phyloP scores from a whole-genome alignment of 2,113 vertebrate genomes.

The Chamaea fasciata region DNA sequence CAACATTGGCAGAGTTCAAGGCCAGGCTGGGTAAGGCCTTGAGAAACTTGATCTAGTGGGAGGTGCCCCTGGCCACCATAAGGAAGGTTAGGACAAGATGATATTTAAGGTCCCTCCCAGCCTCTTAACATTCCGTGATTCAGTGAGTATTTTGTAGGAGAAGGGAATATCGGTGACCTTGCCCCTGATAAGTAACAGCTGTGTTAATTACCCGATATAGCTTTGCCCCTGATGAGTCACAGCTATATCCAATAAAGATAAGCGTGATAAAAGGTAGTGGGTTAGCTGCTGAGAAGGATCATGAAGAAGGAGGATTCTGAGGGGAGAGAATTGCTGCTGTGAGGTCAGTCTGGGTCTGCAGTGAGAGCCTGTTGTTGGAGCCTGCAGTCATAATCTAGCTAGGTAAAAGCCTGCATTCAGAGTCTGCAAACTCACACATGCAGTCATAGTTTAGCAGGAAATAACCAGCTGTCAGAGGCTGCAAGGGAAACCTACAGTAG shows the following conservation, averaged over 20 bases:
- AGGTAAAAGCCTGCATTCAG: not conserved
- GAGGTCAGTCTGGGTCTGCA: not conserved
- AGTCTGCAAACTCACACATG: not conserved
- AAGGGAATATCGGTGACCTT: not conserved
- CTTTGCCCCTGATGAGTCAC: not conserved
- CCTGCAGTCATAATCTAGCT: not conserved
- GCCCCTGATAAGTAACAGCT: not conserved
- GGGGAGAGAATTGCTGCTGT: not conserved
- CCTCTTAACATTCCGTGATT: too few species aligned
- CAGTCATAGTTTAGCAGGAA: not conserved
- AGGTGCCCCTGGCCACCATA: not conserved
- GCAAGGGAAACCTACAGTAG: not conserved
- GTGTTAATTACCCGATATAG: not conserved
- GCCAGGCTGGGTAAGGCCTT: not conserved
- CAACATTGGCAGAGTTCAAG: not conserved
- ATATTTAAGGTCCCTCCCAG: not conserved
- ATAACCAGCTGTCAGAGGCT: not conserved
- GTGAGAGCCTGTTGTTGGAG: not conserved
- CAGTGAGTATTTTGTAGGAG: not conserved
- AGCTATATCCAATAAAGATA: not conserved
- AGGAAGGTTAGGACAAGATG: not conserved
- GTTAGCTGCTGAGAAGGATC: not conserved
- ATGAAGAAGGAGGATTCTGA: not conserved
- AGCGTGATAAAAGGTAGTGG: not conserved
- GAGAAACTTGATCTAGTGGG: not conserved